phyloP scores from a whole-genome alignment of 1,140 invertebrate genomes.

The Temnothorax longispinosus region DNA sequence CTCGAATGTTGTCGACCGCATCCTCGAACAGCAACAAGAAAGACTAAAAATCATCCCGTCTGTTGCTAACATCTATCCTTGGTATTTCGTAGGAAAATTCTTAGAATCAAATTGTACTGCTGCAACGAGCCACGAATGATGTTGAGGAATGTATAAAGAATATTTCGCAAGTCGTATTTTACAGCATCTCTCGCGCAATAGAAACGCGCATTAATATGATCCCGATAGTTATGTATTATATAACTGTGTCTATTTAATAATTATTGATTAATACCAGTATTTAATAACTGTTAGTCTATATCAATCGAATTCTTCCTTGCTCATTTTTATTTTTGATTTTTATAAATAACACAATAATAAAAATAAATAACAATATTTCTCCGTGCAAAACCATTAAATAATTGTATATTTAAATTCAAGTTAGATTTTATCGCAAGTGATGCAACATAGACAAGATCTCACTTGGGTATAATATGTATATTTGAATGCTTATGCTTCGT shows the following conservation, averaged over 20 bases:
- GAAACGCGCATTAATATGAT: neutral
- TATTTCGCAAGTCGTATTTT: constrained; percentile 30
- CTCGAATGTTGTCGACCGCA: constrained; percentile 26
- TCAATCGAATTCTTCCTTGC: neutral
- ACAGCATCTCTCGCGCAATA: neutral
- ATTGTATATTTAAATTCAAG: neutral
- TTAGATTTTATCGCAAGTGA: neutral
- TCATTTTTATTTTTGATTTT: neutral
- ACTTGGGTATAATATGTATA: neutral
- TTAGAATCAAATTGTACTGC: constrained; percentile 42
- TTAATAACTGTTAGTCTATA: neutral
- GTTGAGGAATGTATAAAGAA: constrained; percentile 16
- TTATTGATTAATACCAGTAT: neutral
- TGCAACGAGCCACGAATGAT: constrained; percentile 3
- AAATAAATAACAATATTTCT: neutral
- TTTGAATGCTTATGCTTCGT: neutral
- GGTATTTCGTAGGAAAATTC: constrained; percentile 57
- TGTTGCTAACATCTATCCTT: constrained; percentile 47
- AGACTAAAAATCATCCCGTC: constrained; percentile 50
- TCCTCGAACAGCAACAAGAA: constrained; percentile 28
- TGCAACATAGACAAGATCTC: neutral
- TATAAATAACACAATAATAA: neutral
- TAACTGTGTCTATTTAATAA: neutral
- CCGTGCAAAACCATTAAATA: neutral
- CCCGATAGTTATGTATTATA: neutral